phyloP scores from a whole-genome alignment of 2,113 vertebrate genomes.

The Pollachius pollachius region DNA sequence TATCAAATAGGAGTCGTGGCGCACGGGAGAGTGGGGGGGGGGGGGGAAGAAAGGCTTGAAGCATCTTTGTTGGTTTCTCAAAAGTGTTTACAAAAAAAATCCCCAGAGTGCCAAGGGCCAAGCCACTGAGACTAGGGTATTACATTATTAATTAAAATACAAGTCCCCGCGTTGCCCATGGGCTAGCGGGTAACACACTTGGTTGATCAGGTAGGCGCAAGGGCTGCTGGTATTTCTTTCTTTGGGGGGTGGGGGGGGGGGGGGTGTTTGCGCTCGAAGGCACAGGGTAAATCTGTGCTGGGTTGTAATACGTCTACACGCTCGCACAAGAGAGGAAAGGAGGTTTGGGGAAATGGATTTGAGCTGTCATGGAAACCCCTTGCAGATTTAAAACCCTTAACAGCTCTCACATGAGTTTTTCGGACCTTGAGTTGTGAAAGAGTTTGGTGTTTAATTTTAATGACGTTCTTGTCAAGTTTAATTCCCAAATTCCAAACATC shows the following conservation, averaged over 20 bases:
- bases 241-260: too few relatives aligned
- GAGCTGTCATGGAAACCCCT: conserved; percentile 65
- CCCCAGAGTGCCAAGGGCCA: conserved; percentile 82
- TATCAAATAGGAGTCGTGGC: conserved; percentile 47
- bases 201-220: conserved; percentile 95
- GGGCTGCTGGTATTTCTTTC: background rate
- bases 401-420: conserved; percentile 6
- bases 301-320: conserved; percentile 76
- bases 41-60: conserved; percentile 58
- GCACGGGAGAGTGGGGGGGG: conserved; percentile 33
- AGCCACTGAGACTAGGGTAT: conserved; percentile 84
- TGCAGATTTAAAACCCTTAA: conserved; percentile 39
- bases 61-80: conserved; percentile 79
- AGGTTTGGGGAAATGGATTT: conserved; percentile 70
- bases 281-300: conserved; percentile 85
- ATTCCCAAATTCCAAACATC: too few relatives aligned
- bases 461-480: too few relatives aligned
- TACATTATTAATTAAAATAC: conserved; percentile 98
- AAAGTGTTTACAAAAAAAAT: conserved; percentile 89
- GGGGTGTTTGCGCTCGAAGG: conserved; percentile 74
- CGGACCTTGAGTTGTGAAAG: too few relatives aligned
- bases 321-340: conserved; percentile 19
- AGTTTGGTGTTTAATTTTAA: too few relatives aligned
- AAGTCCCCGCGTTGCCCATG: conserved; percentile 91
- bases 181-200: conserved; percentile 93